Base-by-base conservation (phyloP, 2,113 vertebrate genomes). In the Hypomesus transpacificus region DNA sequence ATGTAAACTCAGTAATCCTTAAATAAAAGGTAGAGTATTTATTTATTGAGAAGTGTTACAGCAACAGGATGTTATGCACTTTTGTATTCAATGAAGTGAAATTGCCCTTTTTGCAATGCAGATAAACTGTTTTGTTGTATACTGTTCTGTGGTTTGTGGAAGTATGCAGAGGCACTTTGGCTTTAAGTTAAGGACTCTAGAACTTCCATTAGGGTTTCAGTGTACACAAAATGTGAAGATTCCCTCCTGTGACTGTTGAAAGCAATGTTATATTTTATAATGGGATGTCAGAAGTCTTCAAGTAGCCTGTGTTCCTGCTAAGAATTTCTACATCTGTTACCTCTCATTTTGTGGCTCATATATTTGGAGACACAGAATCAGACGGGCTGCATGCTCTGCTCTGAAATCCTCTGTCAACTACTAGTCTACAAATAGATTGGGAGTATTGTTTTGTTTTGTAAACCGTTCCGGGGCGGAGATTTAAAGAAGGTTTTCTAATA, bases 181-280 rank as follows among this genome's bases (percentile, higher is more conserved):
- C 7, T 11, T 46, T 11, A 46, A 7, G 31, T 34, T 34, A 34
- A 34, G 7, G 74, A 82, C 85, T 86, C 65, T 65, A 22, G 67
- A 76, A 65, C 68, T 70, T 72, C 31, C 62, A 14, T 69, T 74
- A 34, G 31, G 31, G 31, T 34, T 34, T 34, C 7, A 4, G 80
- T 69, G 77, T 80, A 69, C 14, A 13, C 68, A 59, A 71, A 79
- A 83, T 78, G 80, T 78, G 84, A 87, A 84, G 80, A 84, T 82
- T 82, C 79, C 53, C 84, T 83, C 81, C 76, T 84, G 80, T 76
- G 65, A 67, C 85, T 86, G 86, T 89, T 87, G 80, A 78, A 84
- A 84, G 82, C 76, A 79, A 77, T 80, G 79, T 75, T 73, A 81
- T 79, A 87, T 87, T 87, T 77, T 76, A 68, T 82, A 85, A 86